Percentiles rank a stretch among this genome's conserved stretches.
phyloP scores from a whole-genome alignment of 2,113 vertebrate species.

The Lasiurus cinereus region DNA sequence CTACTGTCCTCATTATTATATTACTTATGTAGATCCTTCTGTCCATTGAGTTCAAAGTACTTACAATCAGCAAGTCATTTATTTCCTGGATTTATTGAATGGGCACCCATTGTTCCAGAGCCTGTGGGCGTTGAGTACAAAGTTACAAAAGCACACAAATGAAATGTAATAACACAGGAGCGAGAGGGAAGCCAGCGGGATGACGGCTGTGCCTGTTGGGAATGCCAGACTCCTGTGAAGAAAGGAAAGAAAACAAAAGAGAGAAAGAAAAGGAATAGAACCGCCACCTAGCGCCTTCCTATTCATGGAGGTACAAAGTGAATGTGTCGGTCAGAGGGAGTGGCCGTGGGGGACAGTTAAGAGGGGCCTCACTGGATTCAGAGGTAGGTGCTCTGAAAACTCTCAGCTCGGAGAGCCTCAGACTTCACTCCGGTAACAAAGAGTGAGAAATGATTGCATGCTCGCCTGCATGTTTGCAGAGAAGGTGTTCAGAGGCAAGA shows the following conservation, averaged over 20 bases:
- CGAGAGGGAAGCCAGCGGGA: conserved; percentile 72
- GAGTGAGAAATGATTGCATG: neutral
- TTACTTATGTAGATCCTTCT: conserved; percentile 78
- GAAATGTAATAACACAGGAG: conserved; percentile 76
- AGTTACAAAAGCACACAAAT: conserved; percentile 82
- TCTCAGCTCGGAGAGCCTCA: neutral
- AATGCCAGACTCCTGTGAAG: conserved; percentile 58
- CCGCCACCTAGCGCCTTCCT: neutral
- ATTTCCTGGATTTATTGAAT: conserved; percentile 82
- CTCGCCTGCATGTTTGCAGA: neutral
- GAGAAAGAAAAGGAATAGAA: conserved; percentile 15
- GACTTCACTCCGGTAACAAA: neutral
- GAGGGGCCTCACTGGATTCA: neutral
- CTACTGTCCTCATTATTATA: conserved; percentile 64
- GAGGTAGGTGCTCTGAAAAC: neutral
- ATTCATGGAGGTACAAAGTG: conserved; percentile 38
- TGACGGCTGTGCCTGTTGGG: conserved; percentile 55
- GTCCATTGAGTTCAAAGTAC: conserved; percentile 81
- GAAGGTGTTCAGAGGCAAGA: neutral
- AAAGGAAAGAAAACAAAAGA: conserved; percentile 52
- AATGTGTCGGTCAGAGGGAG: conserved; percentile 36
- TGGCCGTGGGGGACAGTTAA: neutral
- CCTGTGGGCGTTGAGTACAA: conserved; percentile 77
- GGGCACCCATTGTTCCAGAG: conserved; percentile 78
- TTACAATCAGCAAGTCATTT: conserved; percentile 80